A percentile compares a stretch with the other conserved stretches of the same genome.
These are phyloP conservation scores for Holothuria leucospilota DNA, from an alignment of 53 echinoderm and acorn worm species.

Conservation along the genomic window DNA sequence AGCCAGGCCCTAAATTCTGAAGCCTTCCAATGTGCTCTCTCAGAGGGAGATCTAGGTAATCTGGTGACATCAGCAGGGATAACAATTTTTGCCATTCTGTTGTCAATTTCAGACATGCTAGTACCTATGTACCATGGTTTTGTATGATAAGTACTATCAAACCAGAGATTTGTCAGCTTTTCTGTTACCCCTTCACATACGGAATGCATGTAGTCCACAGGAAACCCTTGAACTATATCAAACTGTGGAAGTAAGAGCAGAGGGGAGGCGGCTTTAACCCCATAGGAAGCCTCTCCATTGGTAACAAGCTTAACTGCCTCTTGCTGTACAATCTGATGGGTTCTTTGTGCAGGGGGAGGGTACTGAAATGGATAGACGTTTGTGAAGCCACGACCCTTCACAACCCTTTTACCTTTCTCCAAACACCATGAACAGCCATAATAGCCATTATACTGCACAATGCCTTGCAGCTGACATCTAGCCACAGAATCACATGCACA, in stretches of 20 bases:
- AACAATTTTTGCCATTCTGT: conserved; percentile 13
- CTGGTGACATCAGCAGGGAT: conserved; percentile 50
- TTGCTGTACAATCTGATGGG: background rate
- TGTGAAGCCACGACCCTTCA: conserved; percentile 20
- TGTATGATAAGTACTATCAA: conserved; percentile 24
- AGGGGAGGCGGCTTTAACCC: conserved; percentile 28
- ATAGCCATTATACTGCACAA: conserved; percentile 57
- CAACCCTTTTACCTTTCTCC: conserved; percentile 17
- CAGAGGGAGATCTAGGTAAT: conserved; percentile 45
- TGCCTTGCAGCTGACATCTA: conserved; percentile 57
- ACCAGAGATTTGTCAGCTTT: conserved; percentile 30
- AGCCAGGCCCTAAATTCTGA: conserved; percentile 60
- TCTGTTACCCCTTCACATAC: conserved; percentile 21
- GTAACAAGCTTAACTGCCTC: conserved; percentile 12
- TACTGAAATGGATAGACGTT: conserved; percentile 15
- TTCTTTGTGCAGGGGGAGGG: background rate
- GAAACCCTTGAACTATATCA: conserved; percentile 45
- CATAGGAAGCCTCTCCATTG: background rate
- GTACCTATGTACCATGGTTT: conserved; percentile 13
- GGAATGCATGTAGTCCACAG: conserved; percentile 52
- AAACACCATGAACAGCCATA: conserved; percentile 50
- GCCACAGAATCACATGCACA: conserved; percentile 60
- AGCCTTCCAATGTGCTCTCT: conserved; percentile 63
- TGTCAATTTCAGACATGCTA: background rate
- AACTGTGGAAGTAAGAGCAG: conserved; percentile 25